Conservation (phyloP, 2,113 vertebrate genomes). For the Trachemys scripta region DNA sequence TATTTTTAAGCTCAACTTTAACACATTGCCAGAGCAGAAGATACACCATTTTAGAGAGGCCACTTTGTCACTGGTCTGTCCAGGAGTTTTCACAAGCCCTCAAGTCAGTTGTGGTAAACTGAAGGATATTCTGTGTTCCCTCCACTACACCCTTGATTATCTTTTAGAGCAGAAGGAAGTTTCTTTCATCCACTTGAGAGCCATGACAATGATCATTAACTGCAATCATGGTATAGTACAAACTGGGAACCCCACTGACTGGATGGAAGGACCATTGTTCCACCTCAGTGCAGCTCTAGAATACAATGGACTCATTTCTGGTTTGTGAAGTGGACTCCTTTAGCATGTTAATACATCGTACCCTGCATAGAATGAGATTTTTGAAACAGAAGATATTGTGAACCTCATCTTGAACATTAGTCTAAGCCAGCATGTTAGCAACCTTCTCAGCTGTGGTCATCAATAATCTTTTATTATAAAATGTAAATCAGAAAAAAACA, state of each 20-base stretch:
- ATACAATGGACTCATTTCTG: not conserved
- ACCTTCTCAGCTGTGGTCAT: not conserved
- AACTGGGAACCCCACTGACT: not conserved
- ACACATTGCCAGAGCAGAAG: not conserved
- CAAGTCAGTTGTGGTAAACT: not conserved
- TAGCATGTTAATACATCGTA: not conserved
- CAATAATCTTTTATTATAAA: slow-evolving; percentile 9
- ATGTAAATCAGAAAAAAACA: not conserved
- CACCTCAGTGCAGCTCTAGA: not conserved
- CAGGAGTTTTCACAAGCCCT: accelerated
- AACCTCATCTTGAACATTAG: slow-evolving; percentile 20
- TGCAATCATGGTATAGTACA: not conserved
- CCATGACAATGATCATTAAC: not conserved
- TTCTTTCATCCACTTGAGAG: not conserved
- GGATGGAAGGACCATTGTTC: not conserved
- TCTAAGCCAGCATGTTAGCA: slow-evolving; percentile 12
- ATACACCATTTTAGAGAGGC: not conserved
- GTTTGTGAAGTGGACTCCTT: not conserved
- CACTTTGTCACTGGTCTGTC: not conserved
- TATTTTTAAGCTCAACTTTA: not conserved
- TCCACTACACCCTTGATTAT: not conserved
- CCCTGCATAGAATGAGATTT: not conserved
- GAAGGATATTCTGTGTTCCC: not conserved
- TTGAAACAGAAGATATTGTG: not conserved
- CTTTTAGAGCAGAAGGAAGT: not conserved